phyloP scores from a whole-genome alignment of 2,113 vertebrate genomes.

The Myotis lucifugus region DNA sequence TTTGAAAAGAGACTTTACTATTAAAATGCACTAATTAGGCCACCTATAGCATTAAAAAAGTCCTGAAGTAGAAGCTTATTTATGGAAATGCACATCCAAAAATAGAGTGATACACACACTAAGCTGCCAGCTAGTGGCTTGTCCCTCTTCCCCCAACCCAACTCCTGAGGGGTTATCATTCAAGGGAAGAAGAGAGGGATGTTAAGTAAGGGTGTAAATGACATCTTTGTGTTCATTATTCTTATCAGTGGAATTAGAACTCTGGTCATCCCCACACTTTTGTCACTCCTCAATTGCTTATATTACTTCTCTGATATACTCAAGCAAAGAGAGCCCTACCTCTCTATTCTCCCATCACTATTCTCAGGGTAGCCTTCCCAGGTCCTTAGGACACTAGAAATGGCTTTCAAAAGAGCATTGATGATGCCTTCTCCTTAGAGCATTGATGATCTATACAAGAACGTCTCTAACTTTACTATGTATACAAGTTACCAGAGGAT shows the following conservation, averaged over 20 bases:
- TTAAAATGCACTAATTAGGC: constrained; percentile 63
- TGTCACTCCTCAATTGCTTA: background rate
- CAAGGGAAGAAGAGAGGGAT: background rate
- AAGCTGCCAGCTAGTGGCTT: background rate
- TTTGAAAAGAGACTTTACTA: constrained; percentile 60
- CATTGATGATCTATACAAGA: background rate
- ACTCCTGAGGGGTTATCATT: background rate
- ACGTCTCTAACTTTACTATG: background rate
- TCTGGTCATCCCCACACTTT: background rate
- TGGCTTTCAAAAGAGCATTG: background rate
- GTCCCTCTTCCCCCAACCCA: background rate
- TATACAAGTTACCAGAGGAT: background rate
- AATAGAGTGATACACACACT: background rate
- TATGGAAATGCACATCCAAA: background rate
- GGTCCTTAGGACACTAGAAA: background rate
- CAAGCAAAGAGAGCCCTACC: background rate
- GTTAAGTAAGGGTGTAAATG: background rate
- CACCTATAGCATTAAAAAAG: constrained; percentile 6
- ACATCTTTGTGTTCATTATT: background rate
- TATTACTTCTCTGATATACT: background rate
- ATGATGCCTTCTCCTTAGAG: background rate
- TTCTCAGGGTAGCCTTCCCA: background rate
- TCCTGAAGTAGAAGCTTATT: background rate
- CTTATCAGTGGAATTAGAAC: background rate
- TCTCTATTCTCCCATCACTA: background rate